Base-by-base conservation (phyloP, 2,888 invertebrate species). In the Acronicta aceris region DNA sequence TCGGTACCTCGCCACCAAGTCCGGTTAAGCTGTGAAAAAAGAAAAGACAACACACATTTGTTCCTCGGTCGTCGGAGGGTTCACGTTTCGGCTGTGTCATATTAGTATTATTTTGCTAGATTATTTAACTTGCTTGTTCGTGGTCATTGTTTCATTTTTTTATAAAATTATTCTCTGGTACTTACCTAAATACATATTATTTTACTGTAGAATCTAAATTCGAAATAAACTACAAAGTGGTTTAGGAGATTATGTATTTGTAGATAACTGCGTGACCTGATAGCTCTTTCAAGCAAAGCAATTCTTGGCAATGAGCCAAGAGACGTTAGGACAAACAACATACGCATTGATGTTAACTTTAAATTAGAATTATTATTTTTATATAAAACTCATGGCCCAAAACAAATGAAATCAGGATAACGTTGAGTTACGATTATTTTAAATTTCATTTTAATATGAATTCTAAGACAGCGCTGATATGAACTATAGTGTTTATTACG, bases 251-350 rank as follows among this genome's bases (percentile, higher is more conserved):
- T n/a, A n/a, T 50, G 48, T 58, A 71, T 12, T 12, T 53, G 42
- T n/a, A 33, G 50, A 51, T 56, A 47, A 51, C 30, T 41, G 49
- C 49, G 57, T 66, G 50, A 56, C 25, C 46, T 49, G 56, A 55
- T 55, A 71, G 52, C 33, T 67, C 38, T 52, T 72, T 48, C 36
- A 66, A 71, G 51, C 48, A 36, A 40, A 42, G 27, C 17, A 36
- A 15, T 46, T 25, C 17, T 60, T 55, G 65, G 69, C 57, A 51
- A 21, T 27, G 17, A 13, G 36, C 63, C 70, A 74, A 54, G 33
- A 45, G 54, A 38, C 38, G 41, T 9, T 49, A 52, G 45, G 54
- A 33, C 55, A 52, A 54, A 61, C 55, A 61, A 54, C 15, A 54
- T 47, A 66, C 36, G 10, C 15, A 33, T 12, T 46, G 10, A 17